Evolutionary conservation across 1,140 invertebrate species (phyloP), one percentile per base, ranked within the genome.

Genomic region (Drosophila hydei): DNA sequence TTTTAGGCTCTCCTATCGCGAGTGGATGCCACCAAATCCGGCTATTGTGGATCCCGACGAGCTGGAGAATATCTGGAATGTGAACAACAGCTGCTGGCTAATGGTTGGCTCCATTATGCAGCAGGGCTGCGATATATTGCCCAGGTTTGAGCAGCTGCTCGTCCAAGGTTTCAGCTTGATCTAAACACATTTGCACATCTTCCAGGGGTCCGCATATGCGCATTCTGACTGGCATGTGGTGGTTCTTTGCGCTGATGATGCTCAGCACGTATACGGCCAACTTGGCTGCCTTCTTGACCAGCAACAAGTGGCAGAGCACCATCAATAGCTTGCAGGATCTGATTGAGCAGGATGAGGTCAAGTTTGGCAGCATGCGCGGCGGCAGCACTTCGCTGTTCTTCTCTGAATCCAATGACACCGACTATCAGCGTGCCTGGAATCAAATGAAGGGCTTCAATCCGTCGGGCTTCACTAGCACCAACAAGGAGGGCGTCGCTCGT

Each of bases 241-340:
- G 97, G 97, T 98, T 99, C 89, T 99, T 99, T 89, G 96, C 97
- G 0, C 92, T 99, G 18, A 99, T 99, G 76, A 97, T 99, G 92
- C 97, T 97, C 19, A 97, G 97, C 3, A 98, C 97, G 0, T 99
- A 99, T 90, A 99, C 98, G 0, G 98, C 98, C 11, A 98, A 99
- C 92, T 93, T 99, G 74, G 97, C 98, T 4, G 98, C 98, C 19
- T 99, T 98, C 73, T 92, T 99, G 59, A 99, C 98, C 0, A 95
- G 96, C 21, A 96, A 96, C 38, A 93, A 96, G 56, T 95, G 97
- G 93, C 95, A 96, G 19, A 94, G 94, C 40, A 95, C 96, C 0
- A 98, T 99, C 16, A 95, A 96, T 67, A 95, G 94, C 69, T 95
- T 96, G 0, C 96, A 98, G 77, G 97, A 98, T 91, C 93, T 99